Percentiles rank a stretch among this genome's conserved stretches.
These are phyloP conservation scores for Campodea augens DNA, from an alignment of 1,140 invertebrate genomes.

Conservation along the genomic window DNA sequence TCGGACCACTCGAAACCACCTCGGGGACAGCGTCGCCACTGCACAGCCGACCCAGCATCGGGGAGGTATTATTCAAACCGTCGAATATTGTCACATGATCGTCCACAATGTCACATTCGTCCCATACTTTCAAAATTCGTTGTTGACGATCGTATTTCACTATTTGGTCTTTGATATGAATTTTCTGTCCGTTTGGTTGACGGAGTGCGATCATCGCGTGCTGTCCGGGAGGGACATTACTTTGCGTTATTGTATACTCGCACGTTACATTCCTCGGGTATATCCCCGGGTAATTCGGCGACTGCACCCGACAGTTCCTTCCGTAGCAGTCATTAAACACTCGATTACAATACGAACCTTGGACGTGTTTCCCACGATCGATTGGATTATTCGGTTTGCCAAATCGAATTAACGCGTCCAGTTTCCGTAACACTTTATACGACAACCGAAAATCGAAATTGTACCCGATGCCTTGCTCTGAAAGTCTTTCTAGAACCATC, in stretches of 20 bases:
- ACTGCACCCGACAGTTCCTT: conserved; percentile 47
- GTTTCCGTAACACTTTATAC: conserved; percentile 54
- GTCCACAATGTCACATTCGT: conserved; percentile 57
- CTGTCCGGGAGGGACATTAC: conserved; percentile 43
- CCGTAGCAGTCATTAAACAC: conserved; percentile 47
- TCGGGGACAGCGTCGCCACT: conserved; percentile 63
- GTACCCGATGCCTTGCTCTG: conserved; percentile 53
- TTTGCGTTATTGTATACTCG: conserved; percentile 51
- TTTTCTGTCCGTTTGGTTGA: conserved; percentile 52
- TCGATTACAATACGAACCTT: conserved; percentile 55
- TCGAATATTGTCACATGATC: conserved; percentile 67
- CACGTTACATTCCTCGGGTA: conserved; percentile 69
- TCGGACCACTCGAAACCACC: conserved; percentile 52
- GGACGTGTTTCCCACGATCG: conserved; percentile 45
- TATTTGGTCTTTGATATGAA: conserved; percentile 57
- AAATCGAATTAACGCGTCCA: conserved; percentile 52
- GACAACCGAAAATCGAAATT: conserved; percentile 66
- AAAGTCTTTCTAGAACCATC: conserved; percentile 41
- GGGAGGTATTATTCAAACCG: conserved; percentile 42
- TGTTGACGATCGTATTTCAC: conserved; percentile 54
- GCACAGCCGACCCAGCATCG: conserved; percentile 54
- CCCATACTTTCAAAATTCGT: conserved; percentile 52
- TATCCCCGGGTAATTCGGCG: conserved; percentile 67
- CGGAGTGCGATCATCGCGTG: conserved; percentile 48
- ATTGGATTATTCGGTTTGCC: conserved; percentile 46